phyloP scores from a whole-genome alignment of 2,797 vertebrate genomes.

The Sebastes diaconus region DNA sequence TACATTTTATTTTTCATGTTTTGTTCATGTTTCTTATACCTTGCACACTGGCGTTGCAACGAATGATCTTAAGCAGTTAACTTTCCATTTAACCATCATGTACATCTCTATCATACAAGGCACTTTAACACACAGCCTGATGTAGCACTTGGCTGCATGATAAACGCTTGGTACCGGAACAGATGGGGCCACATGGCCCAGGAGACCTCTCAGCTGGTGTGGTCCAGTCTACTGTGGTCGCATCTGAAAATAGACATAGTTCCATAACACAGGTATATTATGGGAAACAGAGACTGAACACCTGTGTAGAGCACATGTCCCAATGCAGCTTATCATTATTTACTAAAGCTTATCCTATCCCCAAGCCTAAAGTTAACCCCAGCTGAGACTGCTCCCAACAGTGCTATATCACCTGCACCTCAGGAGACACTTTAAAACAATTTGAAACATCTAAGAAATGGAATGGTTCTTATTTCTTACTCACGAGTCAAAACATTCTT shows the following conservation, averaged over 20 bases:
- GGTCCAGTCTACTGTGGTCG: neutral
- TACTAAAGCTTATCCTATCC: neutral
- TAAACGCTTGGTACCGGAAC: neutral
- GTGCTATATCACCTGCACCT: neutral
- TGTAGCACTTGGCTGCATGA: neutral
- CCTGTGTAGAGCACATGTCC: neutral
- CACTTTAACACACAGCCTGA: neutral
- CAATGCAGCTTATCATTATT: neutral
- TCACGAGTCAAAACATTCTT: no score
- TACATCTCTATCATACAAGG: no score
- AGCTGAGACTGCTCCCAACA: neutral
- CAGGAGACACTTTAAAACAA: neutral
- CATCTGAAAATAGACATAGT: neutral
- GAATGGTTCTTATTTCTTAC: no score
- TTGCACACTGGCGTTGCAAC: no score
- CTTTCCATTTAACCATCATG: no score
- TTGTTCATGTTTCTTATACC: no score
- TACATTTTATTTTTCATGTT: no score
- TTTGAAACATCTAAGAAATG: neutral
- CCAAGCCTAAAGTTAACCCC: neutral
- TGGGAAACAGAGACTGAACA: neutral
- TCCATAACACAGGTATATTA: neutral
- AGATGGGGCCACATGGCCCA: neutral
- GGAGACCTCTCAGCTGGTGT: slow-evolving; percentile 3
- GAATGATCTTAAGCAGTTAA: no score